Percentiles rank a stretch among this genome's conserved stretches.
phyloP scores from a whole-genome alignment of 2,888 invertebrate genomes.

The Physocephala rufipes region DNA sequence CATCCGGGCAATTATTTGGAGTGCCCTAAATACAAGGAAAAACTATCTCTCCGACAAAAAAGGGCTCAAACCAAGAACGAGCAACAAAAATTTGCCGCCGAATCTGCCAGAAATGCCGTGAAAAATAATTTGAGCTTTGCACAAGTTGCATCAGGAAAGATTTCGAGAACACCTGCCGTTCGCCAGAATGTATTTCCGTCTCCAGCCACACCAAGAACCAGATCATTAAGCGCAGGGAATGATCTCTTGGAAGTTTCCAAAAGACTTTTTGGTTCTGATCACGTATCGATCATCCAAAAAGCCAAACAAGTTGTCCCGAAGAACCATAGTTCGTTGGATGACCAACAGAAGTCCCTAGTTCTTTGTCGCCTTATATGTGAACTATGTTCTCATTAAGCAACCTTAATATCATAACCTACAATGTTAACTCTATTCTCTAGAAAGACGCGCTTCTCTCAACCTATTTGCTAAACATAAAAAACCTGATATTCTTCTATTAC shows the following conservation, averaged over 20 bases:
- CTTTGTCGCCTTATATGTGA: not conserved
- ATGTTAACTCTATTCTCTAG: not conserved
- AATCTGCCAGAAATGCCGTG: too few relatives aligned
- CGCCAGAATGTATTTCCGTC: too few relatives aligned
- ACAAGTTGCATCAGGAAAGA: too few relatives aligned
- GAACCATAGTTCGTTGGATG: not conserved
- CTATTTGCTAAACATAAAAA: not conserved
- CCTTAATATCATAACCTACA: not conserved
- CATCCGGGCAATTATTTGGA: not conserved
- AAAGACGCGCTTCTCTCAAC: not conserved
- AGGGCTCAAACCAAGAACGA: not conserved
- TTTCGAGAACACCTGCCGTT: too few relatives aligned
- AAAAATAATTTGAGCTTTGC: not conserved
- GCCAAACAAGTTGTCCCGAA: not conserved
- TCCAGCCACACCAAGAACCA: too few relatives aligned
- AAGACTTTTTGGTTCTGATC: not conserved
- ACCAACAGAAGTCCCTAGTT: not conserved
- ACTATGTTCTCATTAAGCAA: not conserved
- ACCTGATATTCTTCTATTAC: not conserved
- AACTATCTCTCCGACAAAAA: not conserved
- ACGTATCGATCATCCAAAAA: not conserved
- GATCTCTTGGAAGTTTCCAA: not conserved
- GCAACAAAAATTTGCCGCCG: too few relatives aligned
- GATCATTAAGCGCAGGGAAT: not conserved
- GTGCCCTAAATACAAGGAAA: not conserved